Base-by-base conservation (phyloP, 2,797 vertebrate species). In the Enteromius paludinosus region DNA sequence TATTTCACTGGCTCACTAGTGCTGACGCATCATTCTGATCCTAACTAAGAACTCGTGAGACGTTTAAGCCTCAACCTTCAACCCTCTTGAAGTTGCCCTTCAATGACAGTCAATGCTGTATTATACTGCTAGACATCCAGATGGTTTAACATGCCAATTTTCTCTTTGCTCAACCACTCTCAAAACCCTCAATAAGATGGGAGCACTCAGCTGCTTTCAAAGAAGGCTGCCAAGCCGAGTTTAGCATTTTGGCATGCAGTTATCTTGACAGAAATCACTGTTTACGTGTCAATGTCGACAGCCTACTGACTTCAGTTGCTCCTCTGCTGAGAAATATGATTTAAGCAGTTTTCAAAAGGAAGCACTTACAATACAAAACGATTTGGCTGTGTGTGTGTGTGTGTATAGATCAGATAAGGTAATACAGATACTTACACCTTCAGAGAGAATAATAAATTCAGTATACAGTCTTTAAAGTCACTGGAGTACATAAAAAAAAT, bases 251-350 rank as follows among this genome's bases (percentile, higher is more conserved):
- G 81, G 54, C 74, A 20, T 52, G 54, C 65, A 20, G 28, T 73
- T 81, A 84, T 85, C 79, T 77, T n/a, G 64, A 81, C 81, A 81
- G 68, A 81, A 30, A 85, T 76, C 73, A 64, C 68, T 56, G 61
- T 45, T 38, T 35, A 43, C 52, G 77, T 35, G 56, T 81, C 9
- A 64, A 81, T 64, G 61, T 82, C 28, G 35, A 38, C 62, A 70
- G 65, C 75, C 59, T 62, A 47, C 61, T 59, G 56, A 76, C 30
- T 79, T 78, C 73, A 49, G 28, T 65, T 10, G 65, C 56, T 72
- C 25, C 59, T 62, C 61, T 33, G 41, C 54, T 59, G 68, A 20
- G 54, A 78, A 77, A 30, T 71, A 61, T 72, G 41, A 72, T n/a
- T 70, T 25, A 70, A 28, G 61, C 65, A 30, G 25, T 28, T 75